phyloP scores from a whole-genome alignment of 37 sponge, comb jelly and placozoan species.

The Diacarnus erythraeanus region DNA sequence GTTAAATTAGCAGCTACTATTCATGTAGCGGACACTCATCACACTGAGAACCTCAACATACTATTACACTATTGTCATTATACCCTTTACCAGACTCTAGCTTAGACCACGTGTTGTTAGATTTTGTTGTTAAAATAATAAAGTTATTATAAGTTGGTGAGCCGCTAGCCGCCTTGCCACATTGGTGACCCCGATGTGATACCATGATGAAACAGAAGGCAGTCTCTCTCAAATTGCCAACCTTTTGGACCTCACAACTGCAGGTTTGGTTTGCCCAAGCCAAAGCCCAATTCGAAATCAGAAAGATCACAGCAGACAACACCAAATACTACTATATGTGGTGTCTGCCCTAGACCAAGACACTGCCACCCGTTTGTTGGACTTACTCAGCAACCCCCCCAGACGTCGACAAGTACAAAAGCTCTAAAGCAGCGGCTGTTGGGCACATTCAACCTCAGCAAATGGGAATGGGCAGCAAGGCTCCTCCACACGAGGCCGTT shows the following conservation, averaged over 20 bases:
- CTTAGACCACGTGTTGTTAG: too few relatives aligned
- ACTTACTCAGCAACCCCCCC: not conserved
- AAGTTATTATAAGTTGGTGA: too few relatives aligned
- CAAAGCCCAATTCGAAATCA: constrained; percentile 13
- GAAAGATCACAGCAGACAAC: not conserved
- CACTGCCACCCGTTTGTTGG: not conserved
- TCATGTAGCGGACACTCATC: too few relatives aligned
- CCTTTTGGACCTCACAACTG: not conserved
- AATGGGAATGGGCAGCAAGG: not conserved
- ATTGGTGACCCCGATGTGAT: too few relatives aligned
- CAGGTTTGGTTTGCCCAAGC: constrained; percentile 2
- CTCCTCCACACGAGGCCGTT: not conserved
- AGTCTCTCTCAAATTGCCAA: constrained; percentile 1
- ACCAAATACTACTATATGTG: not conserved
- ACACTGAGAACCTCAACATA: too few relatives aligned
- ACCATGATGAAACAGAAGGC: too few relatives aligned
- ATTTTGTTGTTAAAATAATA: too few relatives aligned
- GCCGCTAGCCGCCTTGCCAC: too few relatives aligned
- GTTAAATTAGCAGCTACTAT: too few relatives aligned
- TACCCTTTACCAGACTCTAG: too few relatives aligned
- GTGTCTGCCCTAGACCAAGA: not conserved
- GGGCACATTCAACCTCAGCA: too few relatives aligned
- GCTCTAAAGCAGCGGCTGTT: not conserved
- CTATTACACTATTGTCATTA: too few relatives aligned
- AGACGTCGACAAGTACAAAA: not conserved